Conservation (phyloP, 1,140 invertebrate species). For the Trachelipus rathkii region DNA sequence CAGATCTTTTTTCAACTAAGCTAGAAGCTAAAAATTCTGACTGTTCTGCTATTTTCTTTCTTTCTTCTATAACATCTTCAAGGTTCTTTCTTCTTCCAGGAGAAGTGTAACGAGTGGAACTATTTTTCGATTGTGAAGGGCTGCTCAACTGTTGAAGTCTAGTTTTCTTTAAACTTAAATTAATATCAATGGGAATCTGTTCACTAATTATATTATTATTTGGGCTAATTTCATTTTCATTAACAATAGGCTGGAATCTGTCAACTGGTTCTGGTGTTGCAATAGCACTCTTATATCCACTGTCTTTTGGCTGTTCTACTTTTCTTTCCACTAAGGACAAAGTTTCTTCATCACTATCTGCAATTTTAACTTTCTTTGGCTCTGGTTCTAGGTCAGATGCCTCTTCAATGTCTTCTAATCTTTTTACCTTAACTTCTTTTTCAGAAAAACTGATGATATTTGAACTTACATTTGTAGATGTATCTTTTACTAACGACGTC, state of each 20-base stretch:
- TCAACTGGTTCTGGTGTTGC: slow-evolving; percentile 43
- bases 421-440: slow-evolving; percentile 32
- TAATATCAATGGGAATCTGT: slow-evolving; percentile 25
- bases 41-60: slow-evolving; percentile 39
- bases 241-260: slow-evolving; percentile 28
- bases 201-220: slow-evolving; percentile 34
- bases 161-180: slow-evolving; percentile 7
- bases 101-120: slow-evolving; percentile 29
- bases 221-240: slow-evolving; percentile 36
- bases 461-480: not conserved
- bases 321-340: not conserved
- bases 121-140: slow-evolving; percentile 26
- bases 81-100: slow-evolving; percentile 36
- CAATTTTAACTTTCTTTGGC: slow-evolving; percentile 32
- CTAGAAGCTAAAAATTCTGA: slow-evolving; percentile 12
- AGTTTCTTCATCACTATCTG: slow-evolving; percentile 39
- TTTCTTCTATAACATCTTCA: slow-evolving; percentile 38
- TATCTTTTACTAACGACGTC: slow-evolving; percentile 26
- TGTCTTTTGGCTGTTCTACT: slow-evolving; percentile 44
- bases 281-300: slow-evolving; percentile 46
- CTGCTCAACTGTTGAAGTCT: slow-evolving; percentile 26
- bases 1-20: not conserved
- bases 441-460: slow-evolving; percentile 28
- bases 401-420: slow-evolving; percentile 37
- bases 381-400: slow-evolving; percentile 37